Base-by-base conservation (phyloP, 2,888 invertebrate species). In the Mystacides longicornis region DNA sequence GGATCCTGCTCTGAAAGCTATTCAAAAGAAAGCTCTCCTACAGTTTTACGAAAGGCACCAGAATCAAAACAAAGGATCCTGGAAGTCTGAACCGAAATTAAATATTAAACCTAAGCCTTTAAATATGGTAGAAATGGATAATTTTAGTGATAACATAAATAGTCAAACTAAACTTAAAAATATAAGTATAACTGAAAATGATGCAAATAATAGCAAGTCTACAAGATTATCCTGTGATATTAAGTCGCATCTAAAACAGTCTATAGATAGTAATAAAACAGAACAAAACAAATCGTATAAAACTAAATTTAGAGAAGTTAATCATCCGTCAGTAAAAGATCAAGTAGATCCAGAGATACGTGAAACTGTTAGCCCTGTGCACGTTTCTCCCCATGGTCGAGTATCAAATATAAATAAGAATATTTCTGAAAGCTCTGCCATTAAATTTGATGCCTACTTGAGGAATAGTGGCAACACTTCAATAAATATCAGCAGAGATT, bases 11-110 rank as follows among this genome's bases (percentile, higher is more conserved):
- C 69, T 90, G 23, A 90, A 89, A 69, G 87, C 86, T 14, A 85
- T 88, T 58, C 90, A 90, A 66, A 89, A 90, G 71, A 87, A 89
- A 67, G 90, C 90, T 0, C 75, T 91, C 5, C 74, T 89, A 57
- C 87, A 87, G 1, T 91, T 87, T 66, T 89, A 89, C 68, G 89
- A 90, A 66, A 75, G 88, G 48, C 87, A 88, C 64, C 71, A 64
- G 50, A 67, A 67, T 9, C 69, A 70, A 45, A 59, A 57, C 9
- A 59, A 61, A 50, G 67, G 70, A 1, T 70, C 75, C 11, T 82
- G 81, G 81, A 69, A 79, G 52, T 81, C 81, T 0, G 81, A 82
- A 62, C 81, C 81, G 0, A 80, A 81, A 54, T 66, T 81, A 9
- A 73, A 77, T 1, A 71, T 71, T 62, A 64, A 66, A 59, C 48